Percentiles rank a stretch among this genome's conserved stretches.
These are phyloP conservation scores for Geotrypetes seraphini DNA, from an alignment of 2,797 vertebrate species.

Conservation along the genomic window DNA sequence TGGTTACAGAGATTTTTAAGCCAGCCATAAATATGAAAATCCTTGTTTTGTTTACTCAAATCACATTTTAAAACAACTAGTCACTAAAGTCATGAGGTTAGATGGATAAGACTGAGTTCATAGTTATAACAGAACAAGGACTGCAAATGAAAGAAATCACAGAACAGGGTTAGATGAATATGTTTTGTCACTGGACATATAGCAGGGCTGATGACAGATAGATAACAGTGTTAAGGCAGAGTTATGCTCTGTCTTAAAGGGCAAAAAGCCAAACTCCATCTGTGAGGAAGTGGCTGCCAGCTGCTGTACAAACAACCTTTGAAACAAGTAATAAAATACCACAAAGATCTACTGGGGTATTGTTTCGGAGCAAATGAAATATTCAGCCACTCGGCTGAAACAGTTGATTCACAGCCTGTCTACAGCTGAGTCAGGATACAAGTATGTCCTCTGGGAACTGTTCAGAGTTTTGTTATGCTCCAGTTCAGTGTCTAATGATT, in stretches of 20 bases:
- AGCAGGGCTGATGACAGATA: neutral
- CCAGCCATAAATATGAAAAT: no score
- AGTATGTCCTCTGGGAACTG: neutral
- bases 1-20: no score
- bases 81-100: no score
- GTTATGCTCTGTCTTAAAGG: neutral
- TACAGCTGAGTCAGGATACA: neutral
- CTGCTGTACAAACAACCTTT: constrained; percentile 3
- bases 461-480: no score
- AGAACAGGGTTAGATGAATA: neutral
- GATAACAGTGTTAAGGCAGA: neutral
- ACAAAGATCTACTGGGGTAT: neutral
- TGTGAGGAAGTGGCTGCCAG: neutral
- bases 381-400: constrained; percentile 1
- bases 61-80: no score
- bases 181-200: neutral
- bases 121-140: neutral
- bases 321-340: constrained; percentile 7
- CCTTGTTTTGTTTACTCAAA: neutral
- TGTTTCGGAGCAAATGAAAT: constrained; percentile 9
- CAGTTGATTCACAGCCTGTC: neutral
- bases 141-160: neutral
- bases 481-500: no score
- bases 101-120: neutral
- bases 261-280: constrained; percentile 4